Evolutionary conservation across 1,140 invertebrate genomes (phyloP).

Genomic region (Archegozetes longisetosus): DNA sequence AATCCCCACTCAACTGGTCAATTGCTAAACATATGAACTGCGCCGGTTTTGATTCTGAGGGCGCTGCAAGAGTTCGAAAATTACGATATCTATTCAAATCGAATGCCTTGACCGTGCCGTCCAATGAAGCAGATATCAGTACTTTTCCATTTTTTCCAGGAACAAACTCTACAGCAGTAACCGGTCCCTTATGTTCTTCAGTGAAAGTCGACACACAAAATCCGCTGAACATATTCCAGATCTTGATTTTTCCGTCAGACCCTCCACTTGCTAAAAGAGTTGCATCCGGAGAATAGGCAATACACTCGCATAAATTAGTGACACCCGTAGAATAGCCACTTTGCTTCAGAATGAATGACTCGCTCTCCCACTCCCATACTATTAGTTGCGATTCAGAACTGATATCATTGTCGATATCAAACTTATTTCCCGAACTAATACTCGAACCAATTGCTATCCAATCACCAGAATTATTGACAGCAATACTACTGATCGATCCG

Average conservation of each 20-base stretch:
- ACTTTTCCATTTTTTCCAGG: slow-evolving; percentile 62
- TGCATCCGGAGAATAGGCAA: slow-evolving; percentile 81
- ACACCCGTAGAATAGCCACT: slow-evolving; percentile 56
- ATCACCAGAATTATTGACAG: slow-evolving; percentile 71
- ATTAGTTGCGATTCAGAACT: slow-evolving; percentile 45
- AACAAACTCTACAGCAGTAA: slow-evolving; percentile 68
- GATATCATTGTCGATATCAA: slow-evolving; percentile 4
- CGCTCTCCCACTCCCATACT: slow-evolving; percentile 98
- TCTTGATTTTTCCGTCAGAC: slow-evolving; percentile 86
- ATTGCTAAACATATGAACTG: slow-evolving; percentile 85
- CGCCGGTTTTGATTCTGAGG: slow-evolving; percentile 43
- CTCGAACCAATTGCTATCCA: slow-evolving; percentile 70
- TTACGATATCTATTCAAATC: slow-evolving; percentile 87
- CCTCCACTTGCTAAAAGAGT: slow-evolving; percentile 79
- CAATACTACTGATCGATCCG: slow-evolving; percentile 30
- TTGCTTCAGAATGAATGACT: slow-evolving; percentile 94
- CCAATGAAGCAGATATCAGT: slow-evolving; percentile 70
- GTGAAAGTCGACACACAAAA: slow-evolving; percentile 90
- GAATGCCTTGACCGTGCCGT: slow-evolving; percentile 88
- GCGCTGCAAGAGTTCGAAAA: slow-evolving; percentile 84
- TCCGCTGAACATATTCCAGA: slow-evolving; percentile 77
- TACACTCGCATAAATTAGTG: slow-evolving; percentile 58
- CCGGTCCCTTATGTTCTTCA: slow-evolving; percentile 58
- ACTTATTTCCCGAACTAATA: slow-evolving; percentile 42
- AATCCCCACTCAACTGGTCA: slow-evolving; percentile 62